Percentiles rank a stretch among this genome's conserved stretches.
Conservation (phyloP, 2,888 invertebrate species). For the Empis stercorea region DNA sequence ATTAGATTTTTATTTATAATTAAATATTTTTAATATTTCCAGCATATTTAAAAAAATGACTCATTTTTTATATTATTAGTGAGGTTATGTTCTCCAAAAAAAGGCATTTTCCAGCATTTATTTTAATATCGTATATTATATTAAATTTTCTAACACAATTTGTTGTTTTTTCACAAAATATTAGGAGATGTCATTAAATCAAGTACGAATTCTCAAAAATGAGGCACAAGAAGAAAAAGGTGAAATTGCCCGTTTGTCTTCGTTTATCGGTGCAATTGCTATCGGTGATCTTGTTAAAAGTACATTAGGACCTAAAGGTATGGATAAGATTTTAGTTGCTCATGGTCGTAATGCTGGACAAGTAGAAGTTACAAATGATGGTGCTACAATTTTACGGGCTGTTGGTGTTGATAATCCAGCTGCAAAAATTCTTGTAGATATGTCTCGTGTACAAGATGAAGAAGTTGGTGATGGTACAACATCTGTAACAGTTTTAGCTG, state of each 20-base stretch:
- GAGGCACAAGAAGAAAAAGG: slow-evolving; percentile 97
- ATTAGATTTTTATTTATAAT: too few species aligned
- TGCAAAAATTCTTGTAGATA: slow-evolving; percentile 97
- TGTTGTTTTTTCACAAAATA: too few species aligned
- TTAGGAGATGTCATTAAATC: slow-evolving; percentile 72
- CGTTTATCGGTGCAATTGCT: slow-evolving; percentile 96
- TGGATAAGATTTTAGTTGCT: slow-evolving; percentile 85
- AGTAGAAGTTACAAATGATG: slow-evolving; percentile 97
- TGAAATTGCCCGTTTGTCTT: slow-evolving; percentile 92
- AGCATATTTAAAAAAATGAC: too few species aligned
- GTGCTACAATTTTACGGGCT: slow-evolving; percentile 93
- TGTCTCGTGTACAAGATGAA: slow-evolving; percentile 96
- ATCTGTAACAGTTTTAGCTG: slow-evolving; percentile 84
- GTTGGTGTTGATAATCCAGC: slow-evolving; percentile 98
- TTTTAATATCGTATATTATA: too few species aligned
- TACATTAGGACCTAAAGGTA: slow-evolving; percentile 97
- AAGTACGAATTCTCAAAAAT: slow-evolving; percentile 84
- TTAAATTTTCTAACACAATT: too few species aligned
- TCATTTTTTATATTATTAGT: too few species aligned
- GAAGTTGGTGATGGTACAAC: slow-evolving; percentile 99
- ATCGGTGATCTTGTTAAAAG: slow-evolving; percentile 97
- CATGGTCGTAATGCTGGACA: slow-evolving; percentile 65
- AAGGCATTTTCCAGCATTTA: too few species aligned
- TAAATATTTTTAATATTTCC: too few species aligned
- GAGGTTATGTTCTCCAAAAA: too few species aligned